Evolutionary conservation across 2,888 invertebrate species (phyloP).

Genomic region (Xylota segnis): DNA sequence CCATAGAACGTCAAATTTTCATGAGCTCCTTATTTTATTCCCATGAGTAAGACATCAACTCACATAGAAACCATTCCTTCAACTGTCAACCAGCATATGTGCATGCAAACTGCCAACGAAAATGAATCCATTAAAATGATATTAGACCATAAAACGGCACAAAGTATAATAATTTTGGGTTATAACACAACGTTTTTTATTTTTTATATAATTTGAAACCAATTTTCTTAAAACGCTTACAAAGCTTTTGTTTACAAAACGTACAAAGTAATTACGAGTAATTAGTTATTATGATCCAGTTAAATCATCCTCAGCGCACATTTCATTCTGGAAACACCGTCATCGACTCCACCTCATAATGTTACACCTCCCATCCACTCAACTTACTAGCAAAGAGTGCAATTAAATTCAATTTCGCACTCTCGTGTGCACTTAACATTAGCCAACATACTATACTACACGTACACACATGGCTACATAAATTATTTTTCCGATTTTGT

Average conservation of each 20-base stretch:
- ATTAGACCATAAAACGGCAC: neutral
- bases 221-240: slow-evolving; percentile 33
- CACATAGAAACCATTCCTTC: too few relatives aligned
- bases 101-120: neutral
- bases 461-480: slow-evolving; percentile 58
- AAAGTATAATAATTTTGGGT: neutral
- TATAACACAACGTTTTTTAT: slow-evolving; percentile 2
- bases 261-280: slow-evolving; percentile 26
- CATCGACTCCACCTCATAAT: slow-evolving; percentile 19
- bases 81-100: neutral
- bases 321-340: neutral
- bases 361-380: slow-evolving; percentile 15
- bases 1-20: too few relatives aligned
- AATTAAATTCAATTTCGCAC: slow-evolving; percentile 69
- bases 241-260: slow-evolving; percentile 38
- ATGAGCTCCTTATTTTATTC: too few relatives aligned
- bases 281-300: slow-evolving; percentile 37
- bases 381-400: slow-evolving; percentile 44
- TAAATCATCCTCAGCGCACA: slow-evolving; percentile 44
- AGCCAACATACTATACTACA: slow-evolving; percentile 33
- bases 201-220: neutral
- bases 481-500: slow-evolving; percentile 67
- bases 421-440: slow-evolving; percentile 60
- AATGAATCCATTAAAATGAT: neutral
- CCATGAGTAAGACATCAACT: too few relatives aligned